Evolutionary conservation across 35 echinoderm and acorn worm species (phyloP), one percentile per base, ranked within the genome.

Genomic region (Hemicentrotus pulcherrimus): DNA sequence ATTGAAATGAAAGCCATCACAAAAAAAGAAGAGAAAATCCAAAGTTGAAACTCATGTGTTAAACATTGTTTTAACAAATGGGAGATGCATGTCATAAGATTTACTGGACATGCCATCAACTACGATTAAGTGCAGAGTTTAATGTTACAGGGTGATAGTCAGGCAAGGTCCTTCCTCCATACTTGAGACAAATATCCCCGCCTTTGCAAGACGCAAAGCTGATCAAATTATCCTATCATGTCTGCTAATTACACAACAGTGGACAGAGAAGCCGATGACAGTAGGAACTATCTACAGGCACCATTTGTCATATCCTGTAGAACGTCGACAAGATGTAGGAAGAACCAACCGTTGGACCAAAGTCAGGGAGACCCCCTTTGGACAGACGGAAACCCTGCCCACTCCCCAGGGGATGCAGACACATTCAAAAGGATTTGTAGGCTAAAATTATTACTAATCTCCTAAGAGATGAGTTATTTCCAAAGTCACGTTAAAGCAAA

Each of bases 341-440:
- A 28, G 65, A 78, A 78, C 65, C 65, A 78, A 78, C 28, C 65
- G 24, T 78, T 28, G 19, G 65, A 78, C 65, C 65, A 78, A 22
- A 22, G 88, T 45, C 15, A 90, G 31, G 46, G 32, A 90, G 88
- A 90, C 88, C 88, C 33, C 46, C 88, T 90, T 90, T 47, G 65
- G 65, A 78, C 65, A 78, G 65, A 78, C 88, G 88, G 88, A 90
- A 90, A 90, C 88, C 88, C 88, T 90, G 88, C 88, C 88, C 88
- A 90, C 88, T 90, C 88, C 88, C 88, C 46, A 4, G 88, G 88
- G 88, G 65, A n/a, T n/a, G 22, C 19, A 78, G 65, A 78, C 65
- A 78, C 65, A 78, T 78, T 78, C 65, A 78, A 6, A 78, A 78
- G 65, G 65, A 78, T 78, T 78, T 78, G 24, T 78, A 15, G 7